Evolutionary conservation across 2,888 invertebrate genomes (phyloP).

Genomic region (Melitaea athalia): DNA sequence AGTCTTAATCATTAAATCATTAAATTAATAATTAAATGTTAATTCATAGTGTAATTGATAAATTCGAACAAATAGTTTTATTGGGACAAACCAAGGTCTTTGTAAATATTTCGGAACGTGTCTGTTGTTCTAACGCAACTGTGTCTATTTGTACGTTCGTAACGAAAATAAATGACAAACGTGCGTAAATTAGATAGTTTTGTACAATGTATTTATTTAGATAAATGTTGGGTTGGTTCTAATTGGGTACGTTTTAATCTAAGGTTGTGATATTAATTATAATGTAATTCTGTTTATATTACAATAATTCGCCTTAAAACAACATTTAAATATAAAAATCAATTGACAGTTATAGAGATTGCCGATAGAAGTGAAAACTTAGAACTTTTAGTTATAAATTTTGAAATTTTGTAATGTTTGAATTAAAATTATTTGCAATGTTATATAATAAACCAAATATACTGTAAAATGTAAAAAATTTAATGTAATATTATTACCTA

Average conservation of each 20-base stretch:
- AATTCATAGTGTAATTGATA: background rate
- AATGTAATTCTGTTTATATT: too few relatives aligned
- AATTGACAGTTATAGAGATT: too few relatives aligned
- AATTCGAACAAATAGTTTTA: slow-evolving; percentile 1
- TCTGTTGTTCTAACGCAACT: background rate
- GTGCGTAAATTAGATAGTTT: slow-evolving; percentile 1
- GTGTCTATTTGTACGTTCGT: background rate
- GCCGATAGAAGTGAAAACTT: too few relatives aligned
- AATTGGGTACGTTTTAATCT: background rate
- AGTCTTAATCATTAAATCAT: too few relatives aligned
- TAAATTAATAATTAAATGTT: background rate
- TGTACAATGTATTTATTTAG: background rate
- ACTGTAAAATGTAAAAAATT: too few relatives aligned
- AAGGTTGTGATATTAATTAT: background rate
- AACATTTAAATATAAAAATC: background rate
- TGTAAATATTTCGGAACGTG: background rate
- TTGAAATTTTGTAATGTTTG: too few relatives aligned
- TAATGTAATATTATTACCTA: too few relatives aligned
- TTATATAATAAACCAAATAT: too few relatives aligned
- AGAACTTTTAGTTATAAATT: too few relatives aligned
- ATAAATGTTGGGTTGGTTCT: background rate
- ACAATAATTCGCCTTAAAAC: too few relatives aligned
- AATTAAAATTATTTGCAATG: too few relatives aligned
- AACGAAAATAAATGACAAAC: background rate
- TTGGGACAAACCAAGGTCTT: slow-evolving; percentile 1